phyloP scores from a whole-genome alignment of 2,888 invertebrate genomes.

The Orthosia gracilis region DNA sequence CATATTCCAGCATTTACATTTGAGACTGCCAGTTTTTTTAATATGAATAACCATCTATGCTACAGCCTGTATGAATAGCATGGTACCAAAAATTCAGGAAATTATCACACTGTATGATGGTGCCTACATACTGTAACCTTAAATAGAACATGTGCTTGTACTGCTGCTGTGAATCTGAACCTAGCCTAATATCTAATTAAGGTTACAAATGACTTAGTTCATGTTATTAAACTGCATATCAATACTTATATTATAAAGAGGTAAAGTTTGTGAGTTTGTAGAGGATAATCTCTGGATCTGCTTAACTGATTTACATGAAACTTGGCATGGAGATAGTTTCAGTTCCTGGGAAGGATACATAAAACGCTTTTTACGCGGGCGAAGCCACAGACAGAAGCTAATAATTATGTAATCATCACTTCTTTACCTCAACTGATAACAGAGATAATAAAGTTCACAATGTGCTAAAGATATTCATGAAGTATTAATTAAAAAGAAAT shows the following conservation, averaged over 20 bases:
- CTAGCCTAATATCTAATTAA: not conserved
- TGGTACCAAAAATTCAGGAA: not conserved
- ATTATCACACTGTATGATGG: not conserved
- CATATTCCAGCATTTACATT: not conserved
- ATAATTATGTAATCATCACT: constrained; percentile 15
- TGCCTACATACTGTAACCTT: not conserved
- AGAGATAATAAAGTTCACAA: too few species aligned
- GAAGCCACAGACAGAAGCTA: too few species aligned
- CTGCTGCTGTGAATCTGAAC: not conserved
- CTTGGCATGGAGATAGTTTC: too few species aligned
- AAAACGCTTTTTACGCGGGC: too few species aligned
- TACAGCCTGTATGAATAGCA: too few species aligned
- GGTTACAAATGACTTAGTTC: not conserved
- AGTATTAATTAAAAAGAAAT: constrained; percentile 18
- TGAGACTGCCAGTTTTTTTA: not conserved
- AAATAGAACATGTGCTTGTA: not conserved
- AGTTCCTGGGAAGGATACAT: too few species aligned
- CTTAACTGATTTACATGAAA: too few species aligned
- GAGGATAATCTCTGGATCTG: too few species aligned
- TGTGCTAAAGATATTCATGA: not conserved
- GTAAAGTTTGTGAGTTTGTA: too few species aligned
- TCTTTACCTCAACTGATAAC: constrained; percentile 1
- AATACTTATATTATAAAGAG: too few species aligned
- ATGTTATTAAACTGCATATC: constrained; percentile 2
- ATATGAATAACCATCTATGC: not conserved